phyloP scores from a whole-genome alignment of 2,797 vertebrate genomes.

The Alcedo quadribrachys region DNA sequence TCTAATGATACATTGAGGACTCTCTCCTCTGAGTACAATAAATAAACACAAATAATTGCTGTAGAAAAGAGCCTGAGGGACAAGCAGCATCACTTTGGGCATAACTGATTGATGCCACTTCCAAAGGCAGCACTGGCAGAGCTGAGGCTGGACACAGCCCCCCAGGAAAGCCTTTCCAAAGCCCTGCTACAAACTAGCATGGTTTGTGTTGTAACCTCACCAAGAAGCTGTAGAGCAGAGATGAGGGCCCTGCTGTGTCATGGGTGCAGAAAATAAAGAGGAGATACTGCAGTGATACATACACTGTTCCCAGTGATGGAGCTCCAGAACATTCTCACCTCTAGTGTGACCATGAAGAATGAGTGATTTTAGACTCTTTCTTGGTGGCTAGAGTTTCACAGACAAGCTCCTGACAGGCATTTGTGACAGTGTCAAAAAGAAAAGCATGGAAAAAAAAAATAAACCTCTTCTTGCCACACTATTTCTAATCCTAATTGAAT shows the following conservation, averaged over 20 bases:
- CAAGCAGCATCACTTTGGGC: not conserved
- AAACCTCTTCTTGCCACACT: not conserved
- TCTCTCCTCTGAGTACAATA: constrained; percentile 14
- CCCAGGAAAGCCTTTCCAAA: not conserved
- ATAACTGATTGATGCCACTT: not conserved
- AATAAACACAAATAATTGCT: constrained; percentile 51
- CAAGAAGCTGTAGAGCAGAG: not conserved
- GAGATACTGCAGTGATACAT: not conserved
- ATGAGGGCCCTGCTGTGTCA: not conserved
- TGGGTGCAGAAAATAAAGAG: not conserved
- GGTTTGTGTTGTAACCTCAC: not conserved
- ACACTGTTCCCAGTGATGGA: not conserved
- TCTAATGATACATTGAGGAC: not conserved
- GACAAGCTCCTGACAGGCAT: not conserved
- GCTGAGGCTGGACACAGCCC: not conserved
- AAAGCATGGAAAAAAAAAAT: not conserved
- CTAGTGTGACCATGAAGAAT: not conserved
- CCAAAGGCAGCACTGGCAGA: not conserved
- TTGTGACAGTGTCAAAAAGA: not conserved
- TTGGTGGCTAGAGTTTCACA: not conserved
- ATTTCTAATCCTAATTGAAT: not conserved
- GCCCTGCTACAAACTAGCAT: not conserved
- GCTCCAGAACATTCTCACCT: not conserved
- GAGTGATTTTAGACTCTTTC: not conserved
- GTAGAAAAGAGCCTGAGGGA: not conserved